Conservation (phyloP, 2,113 vertebrate species). For the Callopanchax toddi region DNA sequence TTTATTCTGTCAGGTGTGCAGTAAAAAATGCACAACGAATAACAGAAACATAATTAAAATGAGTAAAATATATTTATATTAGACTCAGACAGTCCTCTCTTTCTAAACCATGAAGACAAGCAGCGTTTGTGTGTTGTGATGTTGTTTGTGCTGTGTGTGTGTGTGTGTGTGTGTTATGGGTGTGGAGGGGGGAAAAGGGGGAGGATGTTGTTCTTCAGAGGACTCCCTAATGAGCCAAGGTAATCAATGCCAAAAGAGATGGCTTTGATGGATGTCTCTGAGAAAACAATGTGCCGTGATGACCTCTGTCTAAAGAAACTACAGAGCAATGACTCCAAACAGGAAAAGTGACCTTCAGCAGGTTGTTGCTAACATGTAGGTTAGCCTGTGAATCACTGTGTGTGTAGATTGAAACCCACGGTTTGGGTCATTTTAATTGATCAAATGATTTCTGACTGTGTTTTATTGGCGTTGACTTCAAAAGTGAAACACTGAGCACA, state of each 20-base stretch:
- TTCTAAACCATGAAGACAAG: neutral
- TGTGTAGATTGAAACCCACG: constrained; percentile 48
- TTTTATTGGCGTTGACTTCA: neutral
- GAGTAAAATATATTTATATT: neutral
- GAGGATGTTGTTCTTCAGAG: constrained; percentile 63
- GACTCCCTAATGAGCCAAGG: constrained; percentile 73
- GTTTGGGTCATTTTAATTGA: constrained; percentile 33
- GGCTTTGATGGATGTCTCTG: constrained; percentile 79
- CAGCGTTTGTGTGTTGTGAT: neutral
- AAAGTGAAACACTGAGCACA: neutral
- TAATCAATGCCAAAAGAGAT: constrained; percentile 78
- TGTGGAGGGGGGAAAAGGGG: constrained; percentile 17
- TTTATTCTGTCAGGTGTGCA: neutral
- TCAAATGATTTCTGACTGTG: constrained; percentile 25
- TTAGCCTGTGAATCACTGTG: constrained; percentile 53
- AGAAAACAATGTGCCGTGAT: constrained; percentile 72
- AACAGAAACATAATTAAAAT: neutral
- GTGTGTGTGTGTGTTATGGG: constrained; percentile 12
- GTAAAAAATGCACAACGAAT: neutral
- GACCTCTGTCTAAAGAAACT: constrained; percentile 66
- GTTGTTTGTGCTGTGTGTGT: constrained; percentile 4
- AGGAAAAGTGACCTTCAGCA: constrained; percentile 68
- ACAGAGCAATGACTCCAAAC: constrained; percentile 62
- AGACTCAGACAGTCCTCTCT: neutral
- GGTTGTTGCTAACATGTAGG: constrained; percentile 25